Evolutionary conservation across 2,113 vertebrate species (phyloP), one percentile per base, ranked within the genome.

Genomic region (Oncorhynchus nerka): DNA sequence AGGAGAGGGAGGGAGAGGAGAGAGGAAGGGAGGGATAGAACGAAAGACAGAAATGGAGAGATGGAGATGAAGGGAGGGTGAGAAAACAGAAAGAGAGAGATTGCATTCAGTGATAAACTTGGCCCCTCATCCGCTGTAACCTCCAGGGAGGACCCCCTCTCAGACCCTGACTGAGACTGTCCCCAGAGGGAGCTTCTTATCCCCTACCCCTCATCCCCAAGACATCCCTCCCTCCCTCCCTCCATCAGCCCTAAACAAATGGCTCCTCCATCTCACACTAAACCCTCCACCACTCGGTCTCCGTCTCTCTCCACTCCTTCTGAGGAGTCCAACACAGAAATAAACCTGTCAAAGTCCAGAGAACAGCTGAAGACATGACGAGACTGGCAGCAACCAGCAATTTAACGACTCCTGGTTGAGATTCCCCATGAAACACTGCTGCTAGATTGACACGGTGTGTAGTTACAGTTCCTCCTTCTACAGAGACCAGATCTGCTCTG

Each of bases 101-200:
- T 22, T 78, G 3, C 70, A 11, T 69, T 78, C 19, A 64, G 28
- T 19, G 32, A 74, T 51, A 81, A 80, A 83, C 69, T 61, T 0
- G 34, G n/a, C 28, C 20, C 45, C 48, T 68, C 32, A 48, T 69
- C 64, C 68, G 55, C 71, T 73, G 51, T 19, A 20, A 20, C 71
- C 49, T 61, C 55, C 24, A 19, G 49, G 55, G n/a, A 59, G 24
- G 19, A 26, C 30, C 28, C 51, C 55, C 71, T 7, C 26, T 24
- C 64, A 28, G 24, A 3, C 64, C 11, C 64, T 16, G 20, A 19
- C 55, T 57, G 6, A 22, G 59, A n/a, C 19, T n/a, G 20, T 7
- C 20, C 6, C 16, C 39, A 45, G 39, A 45, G 39, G 59, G 59
- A 62, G n/a, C 20, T 8, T 11, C 16, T 48, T 24, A 6, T 13